Evolutionary conservation across 2,888 invertebrate species (phyloP).

Genomic region (Campaea margaritaria): DNA sequence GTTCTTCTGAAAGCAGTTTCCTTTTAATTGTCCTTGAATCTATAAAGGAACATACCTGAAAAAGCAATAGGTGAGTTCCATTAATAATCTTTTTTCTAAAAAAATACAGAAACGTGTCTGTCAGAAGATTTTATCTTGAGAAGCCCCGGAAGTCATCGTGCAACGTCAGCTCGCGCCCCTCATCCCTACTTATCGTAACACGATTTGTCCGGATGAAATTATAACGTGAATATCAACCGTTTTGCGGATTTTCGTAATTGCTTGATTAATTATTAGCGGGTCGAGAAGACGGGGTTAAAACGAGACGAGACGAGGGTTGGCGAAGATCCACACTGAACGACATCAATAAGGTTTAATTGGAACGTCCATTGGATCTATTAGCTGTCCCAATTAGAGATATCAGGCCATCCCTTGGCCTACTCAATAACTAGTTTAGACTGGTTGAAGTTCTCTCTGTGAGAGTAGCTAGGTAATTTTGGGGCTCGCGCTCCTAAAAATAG

Average conservation of each 20-base stretch:
- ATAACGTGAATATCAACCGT: slow-evolving; percentile 64
- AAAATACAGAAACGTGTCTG: neutral
- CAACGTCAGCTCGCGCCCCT: slow-evolving; percentile 11
- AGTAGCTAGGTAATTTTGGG: slow-evolving; percentile 1
- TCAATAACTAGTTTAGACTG: slow-evolving; percentile 44
- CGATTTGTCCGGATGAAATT: slow-evolving; percentile 46
- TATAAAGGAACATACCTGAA: too few species aligned
- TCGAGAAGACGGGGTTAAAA: slow-evolving; percentile 74
- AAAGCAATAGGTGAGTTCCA: too few species aligned
- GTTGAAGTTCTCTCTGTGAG: slow-evolving; percentile 9
- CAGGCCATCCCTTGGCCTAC: slow-evolving; percentile 49
- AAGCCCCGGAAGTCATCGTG: neutral
- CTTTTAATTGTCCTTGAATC: too few species aligned
- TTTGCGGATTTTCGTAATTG: slow-evolving; percentile 72
- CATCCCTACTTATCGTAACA: slow-evolving; percentile 30
- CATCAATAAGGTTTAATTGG: slow-evolving; percentile 83
- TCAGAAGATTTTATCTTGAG: slow-evolving; percentile 1
- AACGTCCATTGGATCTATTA: slow-evolving; percentile 77
- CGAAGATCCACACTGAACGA: slow-evolving; percentile 72
- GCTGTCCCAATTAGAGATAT: slow-evolving; percentile 76
- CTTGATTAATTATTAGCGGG: slow-evolving; percentile 82
- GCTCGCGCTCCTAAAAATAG: neutral
- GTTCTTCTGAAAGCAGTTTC: too few species aligned
- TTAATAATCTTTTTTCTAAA: too few species aligned
- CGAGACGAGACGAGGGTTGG: slow-evolving; percentile 81